Evolutionary conservation across 2,797 vertebrate genomes (phyloP), one percentile per base, ranked within the genome.

Genomic region (Hoplostethus atlanticus): DNA sequence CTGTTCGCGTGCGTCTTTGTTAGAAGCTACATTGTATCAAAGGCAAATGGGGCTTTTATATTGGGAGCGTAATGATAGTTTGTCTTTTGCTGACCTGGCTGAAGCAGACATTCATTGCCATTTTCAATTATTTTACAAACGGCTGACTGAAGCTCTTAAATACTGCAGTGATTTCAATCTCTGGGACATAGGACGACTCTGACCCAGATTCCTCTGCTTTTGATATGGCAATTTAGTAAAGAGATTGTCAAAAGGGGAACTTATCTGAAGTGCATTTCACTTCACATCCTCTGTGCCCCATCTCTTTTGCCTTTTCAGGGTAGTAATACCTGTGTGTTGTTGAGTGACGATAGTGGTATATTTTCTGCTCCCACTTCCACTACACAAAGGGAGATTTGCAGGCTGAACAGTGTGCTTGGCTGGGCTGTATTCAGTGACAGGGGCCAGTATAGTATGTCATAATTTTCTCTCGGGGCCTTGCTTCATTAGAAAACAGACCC

Each of bases 401-500:
- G 52, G 25, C 31, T 48, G 30, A 65, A 44, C 40, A 13, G 17
- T 51, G 52, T 61, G 40, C 25, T 12, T 21, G 34, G 12, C 30
- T 17, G 53, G 34, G 47, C 48, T 62, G 3, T 11, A 6, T 44
- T 72, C 28, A 21, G 54, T 64, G 34, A 61, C 63, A 82, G 70
- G 79, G 66, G 69, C 57, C 80, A 64, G 71, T 47, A 56, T 46
- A 44, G 54, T 77, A 57, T 62, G 65, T 77, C 69, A 72, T 77
- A 69, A 73, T 77, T 76, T 78, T 65, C 84, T 81, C 77, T 36
- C 25, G 61, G 79, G 85, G 72, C 70, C 71, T 46, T 6, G 52
- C 79, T 83, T 86, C 78, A 91, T 92, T 87, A 86, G 71, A 81
- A 83, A 84, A 83, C 71, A 74, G 73, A 85, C 64, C 76, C 64